Percentiles rank a stretch among this genome's conserved stretches.
phyloP scores from a whole-genome alignment of 2,888 invertebrate species.

The Tineola bisselliella region DNA sequence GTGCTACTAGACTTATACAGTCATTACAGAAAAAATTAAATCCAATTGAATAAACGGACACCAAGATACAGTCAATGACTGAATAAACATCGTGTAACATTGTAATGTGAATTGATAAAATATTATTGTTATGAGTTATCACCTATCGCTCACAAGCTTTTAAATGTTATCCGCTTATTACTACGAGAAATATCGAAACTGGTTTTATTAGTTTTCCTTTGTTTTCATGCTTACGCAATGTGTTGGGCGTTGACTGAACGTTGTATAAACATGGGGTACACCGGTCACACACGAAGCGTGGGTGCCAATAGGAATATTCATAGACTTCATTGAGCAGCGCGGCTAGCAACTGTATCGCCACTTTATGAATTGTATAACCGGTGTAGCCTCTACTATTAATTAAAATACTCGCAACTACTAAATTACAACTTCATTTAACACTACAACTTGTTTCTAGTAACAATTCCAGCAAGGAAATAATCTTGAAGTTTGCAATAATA shows the following conservation, averaged over 20 bases:
- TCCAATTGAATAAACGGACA: too few species aligned
- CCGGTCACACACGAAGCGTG: not conserved
- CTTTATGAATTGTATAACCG: not conserved
- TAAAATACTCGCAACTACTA: not conserved
- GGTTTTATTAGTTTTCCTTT: constrained; percentile 7
- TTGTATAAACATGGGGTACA: not conserved
- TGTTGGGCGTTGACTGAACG: not conserved
- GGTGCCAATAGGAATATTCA: not conserved
- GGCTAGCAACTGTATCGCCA: not conserved
- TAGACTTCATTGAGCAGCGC: not conserved
- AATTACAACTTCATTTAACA: not conserved
- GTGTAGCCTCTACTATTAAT: not conserved
- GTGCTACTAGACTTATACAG: too few species aligned
- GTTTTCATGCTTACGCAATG: constrained; percentile 11
- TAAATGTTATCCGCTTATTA: not conserved
- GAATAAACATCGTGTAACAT: too few species aligned
- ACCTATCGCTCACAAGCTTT: not conserved
- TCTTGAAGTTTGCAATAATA: too few species aligned
- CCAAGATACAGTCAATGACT: too few species aligned
- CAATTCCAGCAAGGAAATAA: too few species aligned
- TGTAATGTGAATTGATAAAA: too few species aligned
- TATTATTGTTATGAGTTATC: too few species aligned
- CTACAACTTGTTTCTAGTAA: too few species aligned
- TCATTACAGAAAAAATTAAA: too few species aligned
- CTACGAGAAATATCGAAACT: not conserved